Evolutionary conservation across 2,113 vertebrate species (phyloP), one percentile per base, ranked within the genome.

Genomic region (Brachyhypopomus gauderio): DNA sequence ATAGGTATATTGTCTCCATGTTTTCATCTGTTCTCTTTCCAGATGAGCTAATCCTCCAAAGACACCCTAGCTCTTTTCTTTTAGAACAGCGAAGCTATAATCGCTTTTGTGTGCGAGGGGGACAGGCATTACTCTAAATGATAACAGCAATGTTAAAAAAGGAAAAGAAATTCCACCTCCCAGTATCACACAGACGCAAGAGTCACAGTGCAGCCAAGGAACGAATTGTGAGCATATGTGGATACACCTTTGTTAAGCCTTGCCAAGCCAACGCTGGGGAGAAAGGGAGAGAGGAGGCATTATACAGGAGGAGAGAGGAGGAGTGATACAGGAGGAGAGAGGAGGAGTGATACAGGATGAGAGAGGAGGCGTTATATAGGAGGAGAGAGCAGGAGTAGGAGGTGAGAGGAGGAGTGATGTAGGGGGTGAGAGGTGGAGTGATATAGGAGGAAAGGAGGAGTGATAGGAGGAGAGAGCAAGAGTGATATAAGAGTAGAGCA

Each of bases 141-240:
- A 77, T 41, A 89, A 84, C 82, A 89, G 80, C 85, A 67, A 75
- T 34, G 45, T 36, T 62, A 55, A 72, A 56, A 79, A 22, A 48
- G 30, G 38, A 52, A 59, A 23, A 55, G 30, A 70, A 64, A 25
- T 41, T 41, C 86, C 76, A 81, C 45, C 79, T 78, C 25, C 71
- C 73, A 79, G 82, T 78, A 85, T 63, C 83, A 82, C 45, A 79
- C 56, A 85, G 81, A 85, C 83, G 86, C 74, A 34, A 63, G 19
- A 69, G 82, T 59, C 79, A 75, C 81, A 59, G 30, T 82, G 74
- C 84, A 85, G 90, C 87, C 86, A 90, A 87, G 83, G 87, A 90
- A 88, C 84, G 91, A 90, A 92, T 91, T 88, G 84, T 87, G 87
- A 89, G 87, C 91, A 91, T 88, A 90, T 93, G 91, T 88, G 89